These are phyloP conservation scores for Hylia prasina DNA, from an alignment of 2,113 vertebrate genomes.

Conservation along the genomic window DNA sequence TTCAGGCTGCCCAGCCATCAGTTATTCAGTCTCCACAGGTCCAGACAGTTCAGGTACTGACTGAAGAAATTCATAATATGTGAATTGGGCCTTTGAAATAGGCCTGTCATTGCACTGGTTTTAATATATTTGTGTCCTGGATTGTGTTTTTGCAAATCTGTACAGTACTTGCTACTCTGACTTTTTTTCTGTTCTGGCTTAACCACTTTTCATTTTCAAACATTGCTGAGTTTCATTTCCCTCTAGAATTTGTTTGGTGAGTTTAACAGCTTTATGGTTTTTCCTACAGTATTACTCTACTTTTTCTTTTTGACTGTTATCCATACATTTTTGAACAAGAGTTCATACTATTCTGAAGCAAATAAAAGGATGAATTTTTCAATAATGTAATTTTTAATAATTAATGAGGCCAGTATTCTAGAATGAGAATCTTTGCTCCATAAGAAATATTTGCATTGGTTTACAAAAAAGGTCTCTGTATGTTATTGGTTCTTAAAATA, in stretches of 20 bases:
- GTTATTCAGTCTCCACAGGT: slow-evolving; percentile 98
- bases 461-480: neutral
- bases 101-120: neutral
- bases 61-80: neutral
- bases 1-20: slow-evolving; percentile 96
- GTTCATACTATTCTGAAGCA: neutral
- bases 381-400: neutral
- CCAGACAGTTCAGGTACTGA: slow-evolving; percentile 92
- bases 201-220: slow-evolving; percentile 8
- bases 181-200: neutral
- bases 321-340: neutral
- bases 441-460: neutral
- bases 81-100: neutral
- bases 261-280: neutral
- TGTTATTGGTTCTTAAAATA: neutral
- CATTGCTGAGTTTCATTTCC: slow-evolving; percentile 8
- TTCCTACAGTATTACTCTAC: neutral
- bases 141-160: neutral
- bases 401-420: neutral
- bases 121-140: neutral
- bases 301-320: neutral
- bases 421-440: neutral
- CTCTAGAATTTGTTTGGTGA: neutral
- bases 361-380: neutral
- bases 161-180: neutral